Evolutionary conservation across 2,797 vertebrate genomes (phyloP), one percentile per base, ranked within the genome.

Genomic region (Hyperoplus lanceolatus): DNA sequence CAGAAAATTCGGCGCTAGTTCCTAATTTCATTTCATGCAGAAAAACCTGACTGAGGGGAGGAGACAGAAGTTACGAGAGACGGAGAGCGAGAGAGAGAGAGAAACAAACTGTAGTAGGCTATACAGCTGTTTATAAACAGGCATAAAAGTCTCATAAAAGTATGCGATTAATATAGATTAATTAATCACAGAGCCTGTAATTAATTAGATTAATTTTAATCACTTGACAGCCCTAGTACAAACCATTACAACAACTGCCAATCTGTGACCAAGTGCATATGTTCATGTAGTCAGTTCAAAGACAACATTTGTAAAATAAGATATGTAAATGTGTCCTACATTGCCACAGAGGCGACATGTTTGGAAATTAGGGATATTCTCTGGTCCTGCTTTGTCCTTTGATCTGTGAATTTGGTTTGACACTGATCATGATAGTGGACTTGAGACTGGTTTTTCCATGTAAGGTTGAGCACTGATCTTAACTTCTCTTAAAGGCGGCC

Each of bases 401-500:
- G 21, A 54, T 63, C 63, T 65, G 41, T 71, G 41, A 70, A 70
- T 78, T 41, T 50, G 56, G 13, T 69, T 76, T 14, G 41, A 77
- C 56, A 41, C 21, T 73, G 41, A 63, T 84, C 62, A 50, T 66
- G 51, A 79, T 39, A 53, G 69, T 16, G 18, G 55, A 75, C 51
- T 15, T 60, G 42, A 68, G 38, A 36, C 54, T 42, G 78, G 69
- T 76, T 80, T 75, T 75, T 81, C 70, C 70, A 12, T 21, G 18
- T 70, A 51, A 56, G 69, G 56, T 70, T 70, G 53, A 68, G 50
- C 13, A 70, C 36, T 54, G 38, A 82, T 83, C 59, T 70, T 60
- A 73, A 77, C 73, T 49, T 84, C 59, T 82, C 49, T 55, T 48
- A 36, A 78, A 50, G 21, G 42, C 58, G 74, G 56, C 80, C 88